Conservation (phyloP, 2,113 vertebrate genomes). For the Chiloscyllium plagiosum region DNA sequence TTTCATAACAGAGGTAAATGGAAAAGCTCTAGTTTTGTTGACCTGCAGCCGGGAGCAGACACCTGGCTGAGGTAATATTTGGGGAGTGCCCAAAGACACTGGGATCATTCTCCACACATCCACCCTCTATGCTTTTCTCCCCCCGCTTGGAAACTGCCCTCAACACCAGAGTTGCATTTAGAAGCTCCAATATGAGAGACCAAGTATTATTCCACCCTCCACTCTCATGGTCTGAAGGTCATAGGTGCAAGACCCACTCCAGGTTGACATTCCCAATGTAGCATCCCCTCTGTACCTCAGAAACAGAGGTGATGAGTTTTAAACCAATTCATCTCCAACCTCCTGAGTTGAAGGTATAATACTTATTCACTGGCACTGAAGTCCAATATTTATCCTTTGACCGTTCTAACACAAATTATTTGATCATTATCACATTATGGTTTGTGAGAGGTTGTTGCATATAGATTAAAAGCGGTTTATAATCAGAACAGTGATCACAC, state of each 20-base stretch:
- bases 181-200: neutral
- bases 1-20: neutral
- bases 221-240: neutral
- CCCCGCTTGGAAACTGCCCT: neutral
- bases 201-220: neutral
- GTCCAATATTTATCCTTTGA: neutral
- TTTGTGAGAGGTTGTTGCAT: neutral
- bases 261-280: neutral
- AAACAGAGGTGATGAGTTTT: neutral
- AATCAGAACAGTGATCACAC: too few species aligned
- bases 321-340: neutral
- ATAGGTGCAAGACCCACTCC: neutral
- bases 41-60: neutral
- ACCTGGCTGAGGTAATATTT: neutral
- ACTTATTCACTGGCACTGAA: too few species aligned
- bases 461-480: too few species aligned
- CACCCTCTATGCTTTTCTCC: neutral
- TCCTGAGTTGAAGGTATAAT: too few species aligned
- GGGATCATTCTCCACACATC: neutral
- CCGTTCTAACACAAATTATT: neutral
- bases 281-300: too few species aligned
- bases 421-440: too few species aligned
- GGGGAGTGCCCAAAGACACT: neutral
- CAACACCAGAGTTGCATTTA: neutral
- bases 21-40: neutral